These are phyloP conservation scores for Pangasianodon gigas DNA, from an alignment of 2,113 vertebrate genomes.

Conservation along the genomic window DNA sequence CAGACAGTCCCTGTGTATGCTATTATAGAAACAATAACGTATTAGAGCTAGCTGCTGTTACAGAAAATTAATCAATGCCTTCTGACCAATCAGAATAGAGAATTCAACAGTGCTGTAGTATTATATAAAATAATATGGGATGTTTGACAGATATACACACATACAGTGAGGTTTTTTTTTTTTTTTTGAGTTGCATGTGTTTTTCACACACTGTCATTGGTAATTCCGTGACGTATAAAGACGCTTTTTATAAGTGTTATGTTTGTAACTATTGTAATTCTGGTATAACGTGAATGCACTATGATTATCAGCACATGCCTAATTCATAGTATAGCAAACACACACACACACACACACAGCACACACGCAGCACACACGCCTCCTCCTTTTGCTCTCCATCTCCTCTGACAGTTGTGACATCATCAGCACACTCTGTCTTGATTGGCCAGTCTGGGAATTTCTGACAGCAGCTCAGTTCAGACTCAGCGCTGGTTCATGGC, in stretches of 20 bases:
- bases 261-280: background rate
- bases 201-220: background rate
- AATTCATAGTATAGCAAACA: background rate
- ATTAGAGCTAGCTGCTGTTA: background rate
- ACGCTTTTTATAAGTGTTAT: background rate
- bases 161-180: background rate
- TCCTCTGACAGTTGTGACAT: background rate
- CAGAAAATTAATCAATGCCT: too few species aligned
- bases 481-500: background rate
- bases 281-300: background rate
- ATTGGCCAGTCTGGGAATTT: background rate
- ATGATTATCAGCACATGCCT: background rate
- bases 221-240: background rate
- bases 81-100: background rate
- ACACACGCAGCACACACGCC: background rate
- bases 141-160: background rate
- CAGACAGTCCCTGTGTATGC: background rate
- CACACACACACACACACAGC: slow-evolving; percentile 14
- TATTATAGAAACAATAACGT: background rate
- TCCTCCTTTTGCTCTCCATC: background rate
- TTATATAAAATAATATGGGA: background rate
- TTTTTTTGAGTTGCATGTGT: too few species aligned
- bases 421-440: background rate
- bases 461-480: background rate
- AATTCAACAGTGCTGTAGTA: background rate